Conservation (phyloP, 1,140 invertebrate genomes). For the Asobara japonica region DNA sequence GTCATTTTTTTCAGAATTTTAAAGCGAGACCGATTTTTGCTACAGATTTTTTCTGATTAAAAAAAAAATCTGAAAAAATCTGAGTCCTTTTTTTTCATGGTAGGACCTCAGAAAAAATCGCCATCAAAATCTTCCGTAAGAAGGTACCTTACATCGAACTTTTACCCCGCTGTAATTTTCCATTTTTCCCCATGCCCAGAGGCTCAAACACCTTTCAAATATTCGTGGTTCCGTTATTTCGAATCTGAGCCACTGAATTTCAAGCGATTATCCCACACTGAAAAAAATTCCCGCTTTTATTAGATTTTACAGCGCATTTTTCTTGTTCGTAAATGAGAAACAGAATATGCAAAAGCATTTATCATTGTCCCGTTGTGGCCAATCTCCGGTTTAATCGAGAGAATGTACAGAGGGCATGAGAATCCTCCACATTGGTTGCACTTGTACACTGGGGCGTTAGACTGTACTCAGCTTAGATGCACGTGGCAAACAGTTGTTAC, state of each 20-base stretch:
- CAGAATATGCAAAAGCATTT: neutral
- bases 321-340: neutral
- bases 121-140: too few relatives aligned
- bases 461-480: neutral
- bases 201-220: too few relatives aligned
- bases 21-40: too few relatives aligned
- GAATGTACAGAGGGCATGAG: constrained; percentile 8
- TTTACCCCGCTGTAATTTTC: too few relatives aligned
- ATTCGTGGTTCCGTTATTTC: neutral
- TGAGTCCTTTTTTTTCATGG: too few relatives aligned
- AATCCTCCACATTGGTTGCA: neutral
- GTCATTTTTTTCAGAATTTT: too few relatives aligned
- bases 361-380: neutral
- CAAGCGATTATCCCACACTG: neutral
- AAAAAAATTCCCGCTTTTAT: neutral
- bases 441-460: neutral
- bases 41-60: too few relatives aligned
- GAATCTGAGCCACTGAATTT: neutral
- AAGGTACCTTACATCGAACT: too few relatives aligned
- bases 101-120: too few relatives aligned
- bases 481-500: neutral
- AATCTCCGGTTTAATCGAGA: neutral
- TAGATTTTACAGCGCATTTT: neutral
- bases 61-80: too few relatives aligned
- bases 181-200: neutral